phyloP scores from a whole-genome alignment of 2,797 vertebrate genomes.

The Hyperoplus immaculatus region DNA sequence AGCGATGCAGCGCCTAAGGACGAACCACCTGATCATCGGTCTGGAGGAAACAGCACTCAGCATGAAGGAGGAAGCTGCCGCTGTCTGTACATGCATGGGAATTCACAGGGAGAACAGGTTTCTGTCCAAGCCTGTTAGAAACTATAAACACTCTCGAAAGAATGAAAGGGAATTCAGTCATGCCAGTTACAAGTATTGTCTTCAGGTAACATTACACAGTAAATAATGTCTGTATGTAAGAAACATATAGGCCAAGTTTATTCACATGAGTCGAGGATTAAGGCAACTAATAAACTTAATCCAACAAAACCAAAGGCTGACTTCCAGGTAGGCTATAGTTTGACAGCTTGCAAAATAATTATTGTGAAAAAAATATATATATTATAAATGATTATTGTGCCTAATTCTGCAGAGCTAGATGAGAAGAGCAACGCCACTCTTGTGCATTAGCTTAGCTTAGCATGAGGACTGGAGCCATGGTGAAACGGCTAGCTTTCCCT shows the following conservation, averaged over 20 bases:
- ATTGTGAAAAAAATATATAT: too few species aligned
- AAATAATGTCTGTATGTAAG: background rate
- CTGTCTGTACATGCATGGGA: slow-evolving; percentile 39
- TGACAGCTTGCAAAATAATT: background rate
- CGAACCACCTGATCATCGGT: slow-evolving; percentile 41
- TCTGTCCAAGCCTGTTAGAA: background rate
- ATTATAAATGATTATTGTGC: too few species aligned
- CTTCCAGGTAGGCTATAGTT: background rate
- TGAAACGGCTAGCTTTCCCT: background rate
- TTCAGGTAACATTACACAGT: background rate
- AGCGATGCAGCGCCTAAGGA: slow-evolving; percentile 53
- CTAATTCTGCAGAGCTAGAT: too few species aligned
- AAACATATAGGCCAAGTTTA: background rate
- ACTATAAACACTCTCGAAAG: background rate
- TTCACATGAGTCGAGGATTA: background rate
- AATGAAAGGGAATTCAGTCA: background rate
- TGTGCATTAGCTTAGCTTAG: background rate
- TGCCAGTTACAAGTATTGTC: background rate
- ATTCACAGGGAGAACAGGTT: slow-evolving; percentile 12
- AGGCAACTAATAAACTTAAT: background rate
- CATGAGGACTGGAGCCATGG: background rate
- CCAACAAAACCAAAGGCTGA: background rate
- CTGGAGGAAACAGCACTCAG: slow-evolving; percentile 41
- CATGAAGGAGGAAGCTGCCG: slow-evolving; percentile 7
- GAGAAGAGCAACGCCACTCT: too few species aligned